A percentile compares a stretch with the other conserved stretches of the same genome.
Evolutionary conservation across 2,888 invertebrate genomes (phyloP).

Genomic region (Cerastis rubricosa): DNA sequence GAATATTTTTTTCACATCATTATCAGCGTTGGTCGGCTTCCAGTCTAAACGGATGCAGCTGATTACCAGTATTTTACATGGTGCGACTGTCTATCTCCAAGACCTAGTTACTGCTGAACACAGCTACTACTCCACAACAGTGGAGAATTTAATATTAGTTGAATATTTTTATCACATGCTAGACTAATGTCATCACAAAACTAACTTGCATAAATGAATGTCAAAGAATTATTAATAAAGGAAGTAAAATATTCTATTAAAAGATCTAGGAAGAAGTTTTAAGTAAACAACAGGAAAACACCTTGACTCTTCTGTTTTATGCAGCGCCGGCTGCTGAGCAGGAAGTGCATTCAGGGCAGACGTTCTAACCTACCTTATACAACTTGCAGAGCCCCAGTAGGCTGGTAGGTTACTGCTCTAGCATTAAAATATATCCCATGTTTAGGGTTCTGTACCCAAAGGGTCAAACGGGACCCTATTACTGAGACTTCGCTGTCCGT

Average conservation of each 20-base stretch:
- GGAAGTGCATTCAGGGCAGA: slow-evolving; percentile 58
- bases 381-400: slow-evolving; percentile 16
- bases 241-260: slow-evolving; percentile 37
- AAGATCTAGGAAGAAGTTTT: slow-evolving; percentile 49
- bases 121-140: too few relatives aligned
- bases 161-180: too few relatives aligned
- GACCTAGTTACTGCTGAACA: too few relatives aligned
- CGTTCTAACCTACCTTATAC: slow-evolving; percentile 44
- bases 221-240: neutral
- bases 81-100: too few relatives aligned
- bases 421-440: slow-evolving; percentile 10
- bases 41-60: too few relatives aligned
- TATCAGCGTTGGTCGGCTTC: too few relatives aligned
- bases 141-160: neutral
- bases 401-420: slow-evolving; percentile 3
- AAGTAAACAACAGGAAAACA: slow-evolving; percentile 59
- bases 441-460: too few relatives aligned
- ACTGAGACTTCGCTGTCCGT: too few relatives aligned
- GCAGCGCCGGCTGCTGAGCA: slow-evolving; percentile 39
- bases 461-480: too few relatives aligned
- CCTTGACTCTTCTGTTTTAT: slow-evolving; percentile 60
- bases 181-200: neutral
- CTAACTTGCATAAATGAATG: neutral
- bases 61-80: too few relatives aligned
- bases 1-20: too few relatives aligned